These are phyloP conservation scores for Mus minutoides DNA, from an alignment of 2,797 vertebrate species.

Conservation along the genomic window DNA sequence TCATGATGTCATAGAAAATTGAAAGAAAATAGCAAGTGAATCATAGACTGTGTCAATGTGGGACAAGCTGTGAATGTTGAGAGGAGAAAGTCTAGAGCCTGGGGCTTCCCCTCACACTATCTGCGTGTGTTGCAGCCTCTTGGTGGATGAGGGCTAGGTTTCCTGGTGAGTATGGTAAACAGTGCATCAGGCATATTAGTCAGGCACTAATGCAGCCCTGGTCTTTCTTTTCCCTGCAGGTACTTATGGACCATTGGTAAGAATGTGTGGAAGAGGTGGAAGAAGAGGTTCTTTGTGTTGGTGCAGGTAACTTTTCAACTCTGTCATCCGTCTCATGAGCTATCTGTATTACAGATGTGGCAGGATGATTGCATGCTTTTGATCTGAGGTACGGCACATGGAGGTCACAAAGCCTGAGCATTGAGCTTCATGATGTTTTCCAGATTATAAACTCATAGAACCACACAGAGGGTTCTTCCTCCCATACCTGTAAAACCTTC, in stretches of 20 bases:
- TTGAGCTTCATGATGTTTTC: not conserved
- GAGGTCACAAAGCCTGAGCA: not conserved
- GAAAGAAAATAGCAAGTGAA: slow-evolving; percentile 19
- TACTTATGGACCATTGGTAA: slow-evolving; percentile 98
- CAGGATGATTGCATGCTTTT: not conserved
- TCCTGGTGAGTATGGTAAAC: not conserved
- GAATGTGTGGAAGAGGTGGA: slow-evolving; percentile 99
- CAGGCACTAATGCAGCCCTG: slow-evolving; percentile 53
- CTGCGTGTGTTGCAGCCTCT: not conserved
- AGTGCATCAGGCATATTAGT: not conserved
- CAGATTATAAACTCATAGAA: not conserved
- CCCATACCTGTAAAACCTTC: not conserved
- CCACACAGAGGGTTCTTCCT: not conserved
- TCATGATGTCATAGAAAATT: not conserved
- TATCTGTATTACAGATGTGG: not conserved
- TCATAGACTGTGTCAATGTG: not conserved
- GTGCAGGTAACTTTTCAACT: slow-evolving; percentile 94
- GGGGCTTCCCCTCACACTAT: not conserved
- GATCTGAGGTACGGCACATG: not conserved
- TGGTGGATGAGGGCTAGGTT: slow-evolving; percentile 13
- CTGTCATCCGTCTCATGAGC: slow-evolving; percentile 60
- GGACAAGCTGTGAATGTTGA: not conserved
- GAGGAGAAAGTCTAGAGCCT: not conserved
- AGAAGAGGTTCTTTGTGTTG: slow-evolving; percentile 98
- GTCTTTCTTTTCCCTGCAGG: slow-evolving; percentile 85